These are phyloP conservation scores for Sarcophaga variegata DNA, from an alignment of 2,888 invertebrate genomes.

Conservation along the genomic window DNA sequence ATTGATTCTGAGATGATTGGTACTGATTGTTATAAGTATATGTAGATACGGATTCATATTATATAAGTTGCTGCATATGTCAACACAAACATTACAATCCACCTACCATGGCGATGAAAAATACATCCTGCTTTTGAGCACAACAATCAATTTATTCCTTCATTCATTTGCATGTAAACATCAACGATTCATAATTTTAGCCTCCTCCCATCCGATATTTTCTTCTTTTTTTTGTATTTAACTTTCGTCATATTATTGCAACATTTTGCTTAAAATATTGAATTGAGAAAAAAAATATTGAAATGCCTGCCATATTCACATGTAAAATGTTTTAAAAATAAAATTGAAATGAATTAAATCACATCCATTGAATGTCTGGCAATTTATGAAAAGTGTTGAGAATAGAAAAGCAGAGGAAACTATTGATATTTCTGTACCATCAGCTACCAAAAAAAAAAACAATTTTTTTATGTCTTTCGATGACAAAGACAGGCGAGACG, in stretches of 20 bases:
- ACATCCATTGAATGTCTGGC: slow-evolving; percentile 31
- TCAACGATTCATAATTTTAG: slow-evolving; percentile 1
- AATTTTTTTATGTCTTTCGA: slow-evolving; percentile 38
- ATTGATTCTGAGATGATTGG: no score
- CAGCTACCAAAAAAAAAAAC: slow-evolving; percentile 15
- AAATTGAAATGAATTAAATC: slow-evolving; percentile 49
- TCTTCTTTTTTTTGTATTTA: neutral
- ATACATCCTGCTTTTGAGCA: slow-evolving; percentile 28
- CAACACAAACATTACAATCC: neutral
- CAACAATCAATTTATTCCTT: neutral
- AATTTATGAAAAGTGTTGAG: neutral
- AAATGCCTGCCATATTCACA: neutral
- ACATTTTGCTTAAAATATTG: neutral
- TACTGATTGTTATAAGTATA: neutral
- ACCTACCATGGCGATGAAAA: neutral
- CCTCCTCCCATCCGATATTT: neutral
- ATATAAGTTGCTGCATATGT: neutral
- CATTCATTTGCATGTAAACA: slow-evolving; percentile 9
- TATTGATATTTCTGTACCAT: slow-evolving; percentile 33
- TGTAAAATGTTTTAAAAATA: slow-evolving; percentile 40
- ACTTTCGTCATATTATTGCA: slow-evolving; percentile 1
- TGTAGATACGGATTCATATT: neutral
- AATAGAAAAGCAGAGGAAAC: neutral
- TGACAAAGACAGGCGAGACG: slow-evolving; percentile 57
- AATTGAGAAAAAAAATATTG: neutral